Evolutionary conservation across 2,888 invertebrate species (phyloP).

Genomic region (Palloptera scutellata): DNA sequence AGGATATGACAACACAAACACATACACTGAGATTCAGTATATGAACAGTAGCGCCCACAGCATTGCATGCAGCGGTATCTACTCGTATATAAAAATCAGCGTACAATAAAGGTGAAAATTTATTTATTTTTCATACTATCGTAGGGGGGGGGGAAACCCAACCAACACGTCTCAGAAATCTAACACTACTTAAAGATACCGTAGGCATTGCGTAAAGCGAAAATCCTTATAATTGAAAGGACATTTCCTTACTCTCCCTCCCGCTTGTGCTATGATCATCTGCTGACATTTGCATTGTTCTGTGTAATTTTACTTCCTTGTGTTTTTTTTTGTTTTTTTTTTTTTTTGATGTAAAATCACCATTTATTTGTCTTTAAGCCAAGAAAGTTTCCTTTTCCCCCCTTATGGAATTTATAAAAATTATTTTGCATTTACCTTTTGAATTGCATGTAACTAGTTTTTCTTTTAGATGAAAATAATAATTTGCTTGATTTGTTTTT

Average conservation of each 20-base stretch:
- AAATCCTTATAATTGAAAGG: conserved; percentile 14
- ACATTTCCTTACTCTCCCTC: not conserved
- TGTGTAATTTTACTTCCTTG: conserved; percentile 1
- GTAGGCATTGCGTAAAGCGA: conserved; percentile 13
- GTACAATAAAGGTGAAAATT: not conserved
- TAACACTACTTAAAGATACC: too few species aligned
- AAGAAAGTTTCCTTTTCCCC: not conserved
- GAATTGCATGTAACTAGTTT: not conserved
- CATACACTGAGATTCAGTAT: too few species aligned
- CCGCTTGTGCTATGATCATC: conserved; percentile 9
- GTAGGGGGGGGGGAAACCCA: too few species aligned
- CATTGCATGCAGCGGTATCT: too few species aligned
- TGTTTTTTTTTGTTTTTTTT: conserved; percentile 1
- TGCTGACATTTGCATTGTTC: conserved; percentile 29
- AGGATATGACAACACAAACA: too few species aligned
- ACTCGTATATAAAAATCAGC: not conserved
- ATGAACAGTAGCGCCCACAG: too few species aligned
- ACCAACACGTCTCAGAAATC: too few species aligned
- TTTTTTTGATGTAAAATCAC: conserved; percentile 27
- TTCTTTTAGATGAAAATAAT: not conserved
- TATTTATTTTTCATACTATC: not conserved
- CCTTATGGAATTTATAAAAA: conserved; percentile 25
- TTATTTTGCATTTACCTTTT: conserved; percentile 26
- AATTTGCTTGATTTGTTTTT: conserved; percentile 8
- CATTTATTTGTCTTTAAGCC: conserved; percentile 13